phyloP scores from a whole-genome alignment of 2,113 vertebrate genomes.

The Merops nubicus region DNA sequence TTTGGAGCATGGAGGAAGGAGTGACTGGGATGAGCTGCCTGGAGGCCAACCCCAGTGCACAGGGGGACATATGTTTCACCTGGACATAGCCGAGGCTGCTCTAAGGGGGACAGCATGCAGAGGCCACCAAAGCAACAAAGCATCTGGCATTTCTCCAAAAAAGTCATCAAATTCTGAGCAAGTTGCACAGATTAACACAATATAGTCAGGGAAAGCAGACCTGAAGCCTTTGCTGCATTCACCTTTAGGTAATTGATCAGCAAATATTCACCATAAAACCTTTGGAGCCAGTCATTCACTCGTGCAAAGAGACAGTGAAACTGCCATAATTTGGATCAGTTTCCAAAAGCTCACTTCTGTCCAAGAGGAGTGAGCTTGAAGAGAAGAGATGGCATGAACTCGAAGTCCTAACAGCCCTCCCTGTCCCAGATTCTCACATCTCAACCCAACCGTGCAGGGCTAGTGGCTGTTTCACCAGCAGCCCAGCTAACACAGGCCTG shows the following conservation, averaged over 20 bases:
- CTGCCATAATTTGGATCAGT: neutral
- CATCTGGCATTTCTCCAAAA: neutral
- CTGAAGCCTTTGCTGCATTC: neutral
- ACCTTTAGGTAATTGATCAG: neutral
- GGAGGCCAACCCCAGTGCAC: neutral
- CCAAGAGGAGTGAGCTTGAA: neutral
- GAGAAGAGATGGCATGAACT: neutral
- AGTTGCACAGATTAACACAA: neutral
- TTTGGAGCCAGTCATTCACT: neutral
- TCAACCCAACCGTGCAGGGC: neutral
- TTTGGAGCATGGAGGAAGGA: neutral
- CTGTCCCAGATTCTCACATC: neutral
- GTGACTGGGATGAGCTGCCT: neutral
- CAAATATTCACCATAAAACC: neutral
- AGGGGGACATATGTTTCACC: neutral
- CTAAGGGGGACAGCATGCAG: neutral
- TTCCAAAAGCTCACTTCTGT: neutral
- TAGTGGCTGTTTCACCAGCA: neutral
- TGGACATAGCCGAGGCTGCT: neutral
- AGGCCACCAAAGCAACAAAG: neutral
- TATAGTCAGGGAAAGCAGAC: neutral
- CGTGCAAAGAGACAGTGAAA: neutral
- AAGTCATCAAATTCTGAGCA: neutral
- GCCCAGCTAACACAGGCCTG: neutral
- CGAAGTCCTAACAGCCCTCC: neutral